A percentile compares a stretch with the other conserved stretches of the same genome.
phyloP scores from a whole-genome alignment of 2,113 vertebrate species.

The Pomatorhinus ruficollis region DNA sequence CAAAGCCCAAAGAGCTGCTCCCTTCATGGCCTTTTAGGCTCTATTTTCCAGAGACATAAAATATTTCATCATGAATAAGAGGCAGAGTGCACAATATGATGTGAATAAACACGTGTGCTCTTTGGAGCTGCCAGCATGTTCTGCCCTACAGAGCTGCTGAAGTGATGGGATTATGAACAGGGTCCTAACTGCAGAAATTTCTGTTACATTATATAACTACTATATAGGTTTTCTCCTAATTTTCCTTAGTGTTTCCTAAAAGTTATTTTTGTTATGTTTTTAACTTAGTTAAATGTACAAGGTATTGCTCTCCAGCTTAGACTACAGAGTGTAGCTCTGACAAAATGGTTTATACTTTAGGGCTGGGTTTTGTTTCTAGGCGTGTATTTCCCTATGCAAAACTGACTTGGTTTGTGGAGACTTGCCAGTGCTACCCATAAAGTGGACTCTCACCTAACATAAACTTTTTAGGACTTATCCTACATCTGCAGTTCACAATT shows the following conservation, averaged over 20 bases:
- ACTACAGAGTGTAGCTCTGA: background rate
- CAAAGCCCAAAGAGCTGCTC: background rate
- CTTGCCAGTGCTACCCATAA: constrained; percentile 51
- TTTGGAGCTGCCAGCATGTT: background rate
- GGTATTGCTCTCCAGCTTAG: background rate
- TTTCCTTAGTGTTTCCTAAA: background rate
- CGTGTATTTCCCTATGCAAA: background rate
- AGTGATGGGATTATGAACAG: background rate
- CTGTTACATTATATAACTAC: background rate
- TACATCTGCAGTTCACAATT: background rate
- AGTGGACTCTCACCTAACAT: constrained; percentile 52
- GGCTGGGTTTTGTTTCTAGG: background rate
- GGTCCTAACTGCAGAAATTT: background rate
- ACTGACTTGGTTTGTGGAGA: constrained; percentile 6
- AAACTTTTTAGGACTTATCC: constrained; percentile 58
- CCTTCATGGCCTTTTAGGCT: background rate
- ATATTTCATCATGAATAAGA: background rate
- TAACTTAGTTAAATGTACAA: background rate
- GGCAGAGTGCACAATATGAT: background rate
- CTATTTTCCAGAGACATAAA: background rate
- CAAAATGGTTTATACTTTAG: background rate
- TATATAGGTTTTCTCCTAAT: too few relatives aligned
- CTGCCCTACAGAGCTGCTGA: background rate
- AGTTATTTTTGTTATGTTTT: background rate
- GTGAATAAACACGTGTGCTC: background rate